Conservation (phyloP, 1,140 invertebrate species). For the Colletes gigas region DNA sequence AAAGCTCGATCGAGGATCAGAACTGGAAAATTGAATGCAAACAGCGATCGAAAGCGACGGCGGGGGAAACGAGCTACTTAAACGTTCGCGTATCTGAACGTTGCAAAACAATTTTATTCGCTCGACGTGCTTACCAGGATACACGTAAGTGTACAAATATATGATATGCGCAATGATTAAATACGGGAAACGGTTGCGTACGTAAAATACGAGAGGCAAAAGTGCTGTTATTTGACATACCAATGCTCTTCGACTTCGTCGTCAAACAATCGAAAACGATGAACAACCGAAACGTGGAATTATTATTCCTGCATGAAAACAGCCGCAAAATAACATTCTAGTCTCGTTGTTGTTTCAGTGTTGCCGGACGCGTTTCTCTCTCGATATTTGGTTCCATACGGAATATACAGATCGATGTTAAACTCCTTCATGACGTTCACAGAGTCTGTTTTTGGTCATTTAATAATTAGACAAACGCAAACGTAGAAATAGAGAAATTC, state of each 20-base stretch:
- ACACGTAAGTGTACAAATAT: too few species aligned
- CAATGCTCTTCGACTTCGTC: background rate
- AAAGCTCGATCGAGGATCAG: background rate
- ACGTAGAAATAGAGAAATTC: too few species aligned
- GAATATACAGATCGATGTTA: background rate
- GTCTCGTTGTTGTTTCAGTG: background rate
- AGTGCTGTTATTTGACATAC: background rate
- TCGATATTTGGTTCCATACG: too few species aligned
- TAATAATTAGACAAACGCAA: too few species aligned
- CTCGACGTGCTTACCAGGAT: too few species aligned
- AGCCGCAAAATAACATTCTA: background rate
- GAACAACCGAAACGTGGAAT: background rate
- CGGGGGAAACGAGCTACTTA: conserved; percentile 5
- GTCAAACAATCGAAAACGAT: background rate
- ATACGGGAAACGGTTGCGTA: too few species aligned
- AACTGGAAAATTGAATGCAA: conserved; percentile 32
- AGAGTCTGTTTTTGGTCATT: too few species aligned
- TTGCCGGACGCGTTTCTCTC: background rate
- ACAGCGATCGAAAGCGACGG: background rate
- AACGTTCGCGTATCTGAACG: background rate
- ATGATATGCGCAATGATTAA: too few species aligned
- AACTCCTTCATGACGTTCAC: background rate
- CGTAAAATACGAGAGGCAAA: too few species aligned
- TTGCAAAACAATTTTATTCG: too few species aligned
- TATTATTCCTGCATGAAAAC: background rate